Base-by-base conservation (phyloP, 2,113 vertebrate genomes). In the Philantomba maxwellii region DNA sequence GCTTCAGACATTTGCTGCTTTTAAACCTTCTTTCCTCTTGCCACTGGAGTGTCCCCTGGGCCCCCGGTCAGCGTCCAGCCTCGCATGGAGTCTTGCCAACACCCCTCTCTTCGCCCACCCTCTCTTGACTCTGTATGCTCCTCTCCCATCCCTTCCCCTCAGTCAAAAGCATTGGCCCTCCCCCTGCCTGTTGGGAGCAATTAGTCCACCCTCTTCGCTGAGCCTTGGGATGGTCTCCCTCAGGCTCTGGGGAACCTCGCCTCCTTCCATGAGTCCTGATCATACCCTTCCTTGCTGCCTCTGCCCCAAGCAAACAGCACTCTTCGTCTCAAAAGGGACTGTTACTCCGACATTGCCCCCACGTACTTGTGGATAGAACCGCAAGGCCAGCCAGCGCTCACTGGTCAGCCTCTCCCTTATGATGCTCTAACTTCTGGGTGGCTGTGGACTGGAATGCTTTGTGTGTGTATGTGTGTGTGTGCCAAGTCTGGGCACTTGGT, bases 291-390 rank as follows among this genome's bases (percentile, higher is more conserved):
- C 33, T 6, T 3, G 4, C 5, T 33, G 6, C 7, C 14, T 7
- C 11, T 13, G 3, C 14, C 62, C 25, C 12, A 21, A 25, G 66
- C 30, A 53, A n/a, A 58, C 1, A 53, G 17, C 14, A 5, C 26
- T 66, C 23, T 73, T 53, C 39, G 21, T 57, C 73, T 26, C 17
- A 53, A 73, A 21, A 70, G 51, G 36, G 19, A 5, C 49, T 7
- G 36, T 30, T 16, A 1, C 17, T 45, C 36, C 0, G 2, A 39
- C 6, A 1, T 21, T 21, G 26, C 6, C 28, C 17, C n/a, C 14
- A 10, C 0, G 6, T 0, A 2, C 49, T 28, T 39, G 25, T 16
- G 33, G 58, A 13, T 0, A 1, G 7, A 1, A 36, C 49, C 21
- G 7, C 23, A 1, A 4, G 11, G 7, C 4, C 77, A n/a, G 19